Evolutionary conservation across 1,140 invertebrate species (phyloP).

Genomic region (Aethina tumida): DNA sequence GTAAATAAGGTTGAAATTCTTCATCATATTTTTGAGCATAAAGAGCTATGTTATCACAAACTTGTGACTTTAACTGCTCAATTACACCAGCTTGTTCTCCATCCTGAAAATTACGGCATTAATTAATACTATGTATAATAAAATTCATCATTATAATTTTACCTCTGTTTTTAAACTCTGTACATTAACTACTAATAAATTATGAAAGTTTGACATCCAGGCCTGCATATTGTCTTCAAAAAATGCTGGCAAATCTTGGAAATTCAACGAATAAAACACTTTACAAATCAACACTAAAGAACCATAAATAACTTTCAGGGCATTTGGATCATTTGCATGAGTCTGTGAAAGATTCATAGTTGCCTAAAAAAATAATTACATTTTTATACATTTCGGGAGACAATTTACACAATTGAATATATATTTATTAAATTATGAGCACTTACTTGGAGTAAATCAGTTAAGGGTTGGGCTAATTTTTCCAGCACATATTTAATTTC

Average conservation of each 20-base stretch:
- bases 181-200: conserved; percentile 68
- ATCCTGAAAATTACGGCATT: conserved; percentile 40
- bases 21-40: conserved; percentile 98
- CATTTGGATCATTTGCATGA: conserved; percentile 69
- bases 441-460: conserved; percentile 78
- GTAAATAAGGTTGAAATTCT: conserved; percentile 83
- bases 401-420: conserved; percentile 10
- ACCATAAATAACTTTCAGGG: conserved; percentile 80
- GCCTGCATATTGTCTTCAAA: conserved; percentile 94
- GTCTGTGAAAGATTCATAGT: conserved; percentile 74
- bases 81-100: conserved; percentile 84
- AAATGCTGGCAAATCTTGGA: conserved; percentile 94
- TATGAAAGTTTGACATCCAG: conserved; percentile 90
- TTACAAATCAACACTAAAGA: conserved; percentile 87
- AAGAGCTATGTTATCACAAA: conserved; percentile 89
- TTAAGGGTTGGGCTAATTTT: conserved; percentile 86
- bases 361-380: conserved; percentile 44
- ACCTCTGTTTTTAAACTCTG: conserved; percentile 57
- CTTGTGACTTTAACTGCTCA: conserved; percentile 87
- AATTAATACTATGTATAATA: not conserved
- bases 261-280: conserved; percentile 95
- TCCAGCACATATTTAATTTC: conserved; percentile 96
- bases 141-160: conserved; percentile 19
- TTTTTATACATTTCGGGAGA: not conserved
- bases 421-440: conserved; percentile 1